Conservation (phyloP, 2,888 invertebrate genomes). For the Dynastes hyllus region DNA sequence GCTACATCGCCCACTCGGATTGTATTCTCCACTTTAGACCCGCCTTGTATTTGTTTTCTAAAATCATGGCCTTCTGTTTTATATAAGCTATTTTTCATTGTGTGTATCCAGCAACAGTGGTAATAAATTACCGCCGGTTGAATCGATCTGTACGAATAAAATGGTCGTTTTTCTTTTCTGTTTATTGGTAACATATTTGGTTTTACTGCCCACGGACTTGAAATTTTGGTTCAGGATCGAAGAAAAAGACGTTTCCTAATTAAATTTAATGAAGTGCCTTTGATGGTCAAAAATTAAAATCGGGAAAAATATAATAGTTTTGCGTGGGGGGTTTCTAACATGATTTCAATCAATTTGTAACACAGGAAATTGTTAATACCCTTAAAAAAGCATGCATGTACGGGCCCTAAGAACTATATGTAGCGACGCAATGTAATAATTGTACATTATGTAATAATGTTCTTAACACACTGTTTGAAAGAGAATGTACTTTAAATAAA, state of each 20-base stretch:
- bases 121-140: constrained; percentile 45
- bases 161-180: constrained; percentile 42
- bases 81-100: constrained; percentile 53
- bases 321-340: too few relatives aligned
- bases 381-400: too few relatives aligned
- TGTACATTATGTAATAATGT: too few relatives aligned
- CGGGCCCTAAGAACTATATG: too few relatives aligned
- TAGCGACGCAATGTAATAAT: too few relatives aligned
- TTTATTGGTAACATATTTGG: constrained; percentile 40
- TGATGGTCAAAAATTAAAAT: too few relatives aligned
- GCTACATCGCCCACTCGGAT: constrained; percentile 60
- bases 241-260: constrained; percentile 24
- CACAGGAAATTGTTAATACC: too few relatives aligned
- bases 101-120: constrained; percentile 46
- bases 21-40: constrained; percentile 58
- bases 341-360: too few relatives aligned
- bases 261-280: neutral
- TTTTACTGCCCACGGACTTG: constrained; percentile 15
- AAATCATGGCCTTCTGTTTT: constrained; percentile 54
- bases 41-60: constrained; percentile 58
- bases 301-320: too few relatives aligned
- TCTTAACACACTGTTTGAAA: too few relatives aligned
- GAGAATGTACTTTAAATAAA: too few relatives aligned
- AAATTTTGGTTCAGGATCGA: constrained; percentile 19
- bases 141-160: constrained; percentile 45